Evolutionary conservation across 2,113 vertebrate genomes (phyloP).

Genomic region (Peucedramus taeniatus): DNA sequence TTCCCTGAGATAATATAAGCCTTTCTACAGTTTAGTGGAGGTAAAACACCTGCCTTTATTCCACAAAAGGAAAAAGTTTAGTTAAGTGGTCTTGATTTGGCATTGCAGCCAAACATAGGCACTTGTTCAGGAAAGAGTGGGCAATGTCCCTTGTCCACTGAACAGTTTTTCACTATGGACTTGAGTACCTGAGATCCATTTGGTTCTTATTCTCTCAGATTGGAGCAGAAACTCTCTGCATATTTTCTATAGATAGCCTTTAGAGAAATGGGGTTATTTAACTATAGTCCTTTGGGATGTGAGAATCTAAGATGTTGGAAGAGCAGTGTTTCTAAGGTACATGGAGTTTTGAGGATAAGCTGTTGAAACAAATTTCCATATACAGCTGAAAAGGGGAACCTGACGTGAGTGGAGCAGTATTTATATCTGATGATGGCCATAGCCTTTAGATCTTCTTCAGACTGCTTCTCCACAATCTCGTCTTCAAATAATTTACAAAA

Average conservation of each 20-base stretch:
- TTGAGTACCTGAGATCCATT: not conserved
- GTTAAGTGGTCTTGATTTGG: not conserved
- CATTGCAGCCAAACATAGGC: not conserved
- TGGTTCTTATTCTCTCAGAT: not conserved
- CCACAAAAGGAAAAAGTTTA: not conserved
- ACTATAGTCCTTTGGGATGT: not conserved
- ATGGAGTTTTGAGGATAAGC: not conserved
- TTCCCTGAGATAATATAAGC: not conserved
- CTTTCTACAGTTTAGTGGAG: not conserved
- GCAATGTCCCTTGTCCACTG: not conserved
- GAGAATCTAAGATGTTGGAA: not conserved
- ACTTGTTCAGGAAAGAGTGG: not conserved
- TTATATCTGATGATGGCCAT: not conserved
- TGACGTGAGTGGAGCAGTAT: not conserved
- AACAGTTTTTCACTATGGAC: not conserved
- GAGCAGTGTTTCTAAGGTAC: not conserved
- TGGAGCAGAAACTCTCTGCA: not conserved
- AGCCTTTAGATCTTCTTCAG: not conserved
- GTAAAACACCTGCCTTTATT: not conserved
- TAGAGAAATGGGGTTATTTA: not conserved
- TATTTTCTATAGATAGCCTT: not conserved
- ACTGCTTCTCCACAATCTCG: not conserved
- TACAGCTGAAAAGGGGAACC: not conserved
- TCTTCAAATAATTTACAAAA: not conserved
- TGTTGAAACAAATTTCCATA: not conserved